Percentiles rank a stretch among this genome's conserved stretches.
phyloP scores from a whole-genome alignment of 1,140 invertebrate species.

The Nomia melanderi region DNA sequence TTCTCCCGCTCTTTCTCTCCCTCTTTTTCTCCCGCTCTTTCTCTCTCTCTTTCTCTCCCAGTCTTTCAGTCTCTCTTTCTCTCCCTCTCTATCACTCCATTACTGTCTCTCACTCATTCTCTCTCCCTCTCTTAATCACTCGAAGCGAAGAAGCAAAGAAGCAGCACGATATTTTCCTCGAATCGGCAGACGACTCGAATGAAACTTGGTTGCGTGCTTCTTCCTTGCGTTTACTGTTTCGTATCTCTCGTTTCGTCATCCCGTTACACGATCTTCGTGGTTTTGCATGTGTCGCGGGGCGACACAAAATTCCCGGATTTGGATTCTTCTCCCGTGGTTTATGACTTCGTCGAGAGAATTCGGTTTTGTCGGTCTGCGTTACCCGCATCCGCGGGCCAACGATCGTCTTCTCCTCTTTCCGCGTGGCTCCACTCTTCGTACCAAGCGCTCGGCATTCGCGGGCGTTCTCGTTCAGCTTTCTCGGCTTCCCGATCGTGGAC shows the following conservation, averaged over 20 bases:
- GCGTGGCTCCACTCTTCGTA: conserved; percentile 59
- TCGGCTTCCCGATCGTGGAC: conserved; percentile 46
- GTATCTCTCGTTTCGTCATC: not conserved
- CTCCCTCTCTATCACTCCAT: too few species aligned
- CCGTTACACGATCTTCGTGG: conserved; percentile 33
- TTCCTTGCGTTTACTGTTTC: too few species aligned
- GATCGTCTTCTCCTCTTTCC: conserved; percentile 53
- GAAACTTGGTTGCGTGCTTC: too few species aligned
- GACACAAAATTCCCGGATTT: conserved; percentile 8
- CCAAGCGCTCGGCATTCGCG: conserved; percentile 19
- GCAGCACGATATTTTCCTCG: too few species aligned
- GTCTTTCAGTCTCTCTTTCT: too few species aligned
- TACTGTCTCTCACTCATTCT: too few species aligned
- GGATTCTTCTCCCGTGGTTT: conserved; percentile 36
- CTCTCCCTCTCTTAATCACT: too few species aligned
- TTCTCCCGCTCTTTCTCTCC: too few species aligned
- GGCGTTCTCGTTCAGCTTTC: conserved; percentile 46
- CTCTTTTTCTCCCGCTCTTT: too few species aligned
- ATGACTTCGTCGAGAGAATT: conserved; percentile 38
- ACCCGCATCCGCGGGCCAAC: conserved; percentile 66
- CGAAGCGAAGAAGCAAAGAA: too few species aligned
- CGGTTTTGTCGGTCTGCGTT: conserved; percentile 55
- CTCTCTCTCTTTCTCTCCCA: too few species aligned
- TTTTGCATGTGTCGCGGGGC: conserved; percentile 18
- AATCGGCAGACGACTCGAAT: too few species aligned